A percentile compares a stretch with the other conserved stretches of the same genome.
These are phyloP conservation scores for Pseudolaguvia tuberculata DNA, from an alignment of 2,113 vertebrate species.

Conservation along the genomic window DNA sequence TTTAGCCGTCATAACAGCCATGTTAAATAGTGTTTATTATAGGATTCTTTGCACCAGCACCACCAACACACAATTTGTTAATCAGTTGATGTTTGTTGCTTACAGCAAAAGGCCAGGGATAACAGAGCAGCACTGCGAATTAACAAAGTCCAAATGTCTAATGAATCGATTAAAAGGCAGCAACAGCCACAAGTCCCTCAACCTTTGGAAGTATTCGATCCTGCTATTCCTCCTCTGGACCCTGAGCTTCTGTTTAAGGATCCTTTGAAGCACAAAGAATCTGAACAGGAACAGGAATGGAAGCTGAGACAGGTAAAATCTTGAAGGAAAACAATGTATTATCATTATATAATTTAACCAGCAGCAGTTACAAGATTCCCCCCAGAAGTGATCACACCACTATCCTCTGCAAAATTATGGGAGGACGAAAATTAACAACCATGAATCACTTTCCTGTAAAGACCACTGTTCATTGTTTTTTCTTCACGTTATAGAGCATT, in stretches of 20 bases:
- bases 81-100: constrained; percentile 16
- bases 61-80: not conserved
- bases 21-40: not conserved
- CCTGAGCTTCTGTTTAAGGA: constrained; percentile 81
- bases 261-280: constrained; percentile 87
- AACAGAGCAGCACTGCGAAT: constrained; percentile 93
- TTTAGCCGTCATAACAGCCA: not conserved
- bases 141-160: constrained; percentile 91
- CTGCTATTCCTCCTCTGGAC: constrained; percentile 73
- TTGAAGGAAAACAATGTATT: too few relatives aligned
- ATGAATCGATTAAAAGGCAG: constrained; percentile 84
- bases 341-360: too few relatives aligned
- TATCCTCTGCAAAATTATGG: too few relatives aligned
- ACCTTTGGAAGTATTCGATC: constrained; percentile 68
- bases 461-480: not conserved
- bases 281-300: constrained; percentile 96
- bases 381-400: too few relatives aligned
- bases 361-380: too few relatives aligned
- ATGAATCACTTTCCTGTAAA: not conserved
- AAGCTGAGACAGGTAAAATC: constrained; percentile 88
- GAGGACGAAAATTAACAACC: not conserved
- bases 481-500: not conserved
- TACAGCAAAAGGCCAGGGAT: constrained; percentile 95
- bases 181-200: constrained; percentile 80
- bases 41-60: not conserved